Evolutionary conservation across 1,140 invertebrate species (phyloP), one percentile per base, ranked within the genome.

Genomic region (Brachionus angularis): DNA sequence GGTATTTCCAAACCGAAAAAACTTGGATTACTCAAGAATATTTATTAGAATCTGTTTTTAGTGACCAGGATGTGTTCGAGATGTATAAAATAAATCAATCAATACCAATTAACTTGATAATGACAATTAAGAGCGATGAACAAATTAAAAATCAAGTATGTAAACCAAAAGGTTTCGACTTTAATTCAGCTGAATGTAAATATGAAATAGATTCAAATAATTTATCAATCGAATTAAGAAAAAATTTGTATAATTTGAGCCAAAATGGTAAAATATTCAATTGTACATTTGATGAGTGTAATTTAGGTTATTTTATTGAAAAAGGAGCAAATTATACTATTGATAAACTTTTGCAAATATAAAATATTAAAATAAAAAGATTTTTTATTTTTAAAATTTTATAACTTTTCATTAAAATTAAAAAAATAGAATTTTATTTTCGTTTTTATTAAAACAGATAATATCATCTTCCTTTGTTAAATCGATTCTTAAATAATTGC

Each of bases 401-500:
- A 5, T 34, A 5, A 34, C 4, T 5, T 5, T 34, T 12, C 12
- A 34, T 34, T 34, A 4, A 34, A 4, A 34, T 55, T 16, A 58
- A 39, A 39, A 58, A 58, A 58, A 58, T 21, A 58, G 25, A 23
- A 67, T 67, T 50, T 67, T 67, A 50, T 67, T 67, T 47, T 67
- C 47, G 27, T 47, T 18, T 46, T 50, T 46, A 67, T 67, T 42
- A 67, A 47, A 67, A 46, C 62, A 67, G 5, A 67, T 50, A 23
- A 67, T n/a, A 67, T 67, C 62, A 25, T 67, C 62, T 8, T 67
- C 47, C 33, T 47, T 29, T 29, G 31, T 67, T 12, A 67, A 29
- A 67, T 67, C 62, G 27, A 67, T 67, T 47, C 62, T 46, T 34
- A 33, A 47, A n/a, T 34, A 67, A 21, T 67, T 46, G 16, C 7